Conservation (phyloP, 2,797 vertebrate genomes). For the Myotis myotis region DNA sequence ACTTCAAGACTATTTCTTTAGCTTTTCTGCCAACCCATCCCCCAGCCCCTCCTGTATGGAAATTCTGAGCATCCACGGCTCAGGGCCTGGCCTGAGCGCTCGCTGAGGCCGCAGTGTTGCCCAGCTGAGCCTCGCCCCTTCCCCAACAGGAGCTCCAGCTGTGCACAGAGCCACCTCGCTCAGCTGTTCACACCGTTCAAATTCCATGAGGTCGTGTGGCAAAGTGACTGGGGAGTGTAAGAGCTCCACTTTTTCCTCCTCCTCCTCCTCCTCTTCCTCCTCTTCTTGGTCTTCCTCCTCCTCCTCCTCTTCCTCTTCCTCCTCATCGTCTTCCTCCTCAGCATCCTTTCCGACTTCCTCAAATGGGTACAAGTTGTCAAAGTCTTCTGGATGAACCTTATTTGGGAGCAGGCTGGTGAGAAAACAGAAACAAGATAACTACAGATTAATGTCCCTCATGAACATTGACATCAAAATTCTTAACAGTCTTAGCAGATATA, state of each 20-base stretch:
- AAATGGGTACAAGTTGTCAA: conserved; percentile 34
- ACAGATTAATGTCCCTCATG: not conserved
- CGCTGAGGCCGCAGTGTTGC: fast-evolving
- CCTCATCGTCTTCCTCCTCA: not conserved
- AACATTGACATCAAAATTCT: not conserved
- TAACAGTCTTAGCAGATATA: not conserved
- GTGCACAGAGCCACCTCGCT: not conserved
- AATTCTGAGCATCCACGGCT: not conserved
- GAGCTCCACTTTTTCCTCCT: conserved; percentile 23
- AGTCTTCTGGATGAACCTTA: conserved; percentile 53
- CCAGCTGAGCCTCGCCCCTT: not conserved
- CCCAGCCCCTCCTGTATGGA: not conserved
- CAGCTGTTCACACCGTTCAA: conserved; percentile 85
- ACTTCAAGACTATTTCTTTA: not conserved
- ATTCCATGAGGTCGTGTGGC: conserved; percentile 85
- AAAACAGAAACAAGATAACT: conserved; percentile 23
- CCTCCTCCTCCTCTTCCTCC: conserved; percentile 49
- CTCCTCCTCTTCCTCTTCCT: conserved; percentile 68
- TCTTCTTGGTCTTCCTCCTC: not conserved
- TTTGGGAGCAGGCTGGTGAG: conserved; percentile 68
- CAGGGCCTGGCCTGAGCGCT: not conserved
- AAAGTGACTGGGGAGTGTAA: conserved; percentile 51
- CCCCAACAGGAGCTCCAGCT: not conserved
- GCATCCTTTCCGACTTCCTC: conserved; percentile 72
- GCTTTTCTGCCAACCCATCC: not conserved